Conservation (phyloP, 2,113 vertebrate species). For the Pimephales promelas region DNA sequence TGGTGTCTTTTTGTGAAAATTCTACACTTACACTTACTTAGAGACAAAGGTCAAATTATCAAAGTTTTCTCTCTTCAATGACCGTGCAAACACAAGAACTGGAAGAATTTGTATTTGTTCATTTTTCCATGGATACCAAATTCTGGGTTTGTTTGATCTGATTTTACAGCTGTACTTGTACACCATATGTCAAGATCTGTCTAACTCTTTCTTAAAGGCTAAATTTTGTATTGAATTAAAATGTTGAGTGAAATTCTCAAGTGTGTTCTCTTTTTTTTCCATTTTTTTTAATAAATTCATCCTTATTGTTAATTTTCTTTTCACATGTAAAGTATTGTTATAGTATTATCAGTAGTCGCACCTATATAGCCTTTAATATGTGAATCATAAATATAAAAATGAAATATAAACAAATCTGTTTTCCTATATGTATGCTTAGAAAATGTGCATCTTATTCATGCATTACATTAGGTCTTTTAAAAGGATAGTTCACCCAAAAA, state of each 20-base stretch:
- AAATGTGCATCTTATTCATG: not conserved
- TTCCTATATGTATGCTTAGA: not conserved
- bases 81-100: not conserved
- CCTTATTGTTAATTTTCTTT: not conserved
- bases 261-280: not conserved
- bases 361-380: not conserved
- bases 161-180: constrained; percentile 27
- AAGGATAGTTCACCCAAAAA: too few relatives aligned
- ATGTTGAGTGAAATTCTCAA: constrained; percentile 25
- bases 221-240: constrained; percentile 57
- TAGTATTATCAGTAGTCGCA: not conserved
- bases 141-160: not conserved
- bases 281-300: not conserved
- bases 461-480: not conserved
- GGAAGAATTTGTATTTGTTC: constrained; percentile 15
- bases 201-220: constrained; percentile 48
- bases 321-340: not conserved
- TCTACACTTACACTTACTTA: constrained; percentile 31
- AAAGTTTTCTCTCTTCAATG: constrained; percentile 15
- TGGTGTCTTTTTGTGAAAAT: constrained; percentile 28
- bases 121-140: constrained; percentile 31
- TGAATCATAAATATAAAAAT: not conserved
- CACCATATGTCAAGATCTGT: constrained; percentile 18
- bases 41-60: constrained; percentile 15
- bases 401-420: not conserved